Conservation (phyloP, 2,888 invertebrate species). For the Leptarthrus brevirostris region DNA sequence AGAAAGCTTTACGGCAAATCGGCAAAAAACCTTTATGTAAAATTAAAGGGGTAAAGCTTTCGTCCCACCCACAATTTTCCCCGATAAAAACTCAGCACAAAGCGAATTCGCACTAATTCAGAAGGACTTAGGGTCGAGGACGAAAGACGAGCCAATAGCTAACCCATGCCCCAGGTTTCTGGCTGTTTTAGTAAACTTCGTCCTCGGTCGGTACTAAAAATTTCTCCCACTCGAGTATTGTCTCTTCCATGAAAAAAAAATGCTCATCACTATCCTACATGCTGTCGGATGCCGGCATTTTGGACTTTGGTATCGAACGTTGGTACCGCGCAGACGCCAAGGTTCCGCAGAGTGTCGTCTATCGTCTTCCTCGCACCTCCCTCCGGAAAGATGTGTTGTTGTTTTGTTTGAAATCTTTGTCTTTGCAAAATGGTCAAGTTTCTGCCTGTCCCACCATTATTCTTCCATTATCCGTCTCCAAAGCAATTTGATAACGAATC, state of each 20-base stretch:
- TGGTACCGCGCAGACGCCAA: constrained; percentile 6
- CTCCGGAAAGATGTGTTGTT: neutral
- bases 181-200: constrained; percentile 7
- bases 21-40: neutral
- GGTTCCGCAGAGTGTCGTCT: constrained; percentile 34
- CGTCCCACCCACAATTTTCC: neutral
- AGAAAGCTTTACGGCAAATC: constrained; percentile 1
- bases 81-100: neutral
- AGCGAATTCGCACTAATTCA: constrained; percentile 20
- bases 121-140: constrained; percentile 26
- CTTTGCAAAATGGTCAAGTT: constrained; percentile 22
- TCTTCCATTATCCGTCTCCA: constrained; percentile 14
- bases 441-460: constrained; percentile 23
- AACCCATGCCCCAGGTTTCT: constrained; percentile 9
- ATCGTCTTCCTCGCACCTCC: neutral
- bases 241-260: constrained; percentile 43
- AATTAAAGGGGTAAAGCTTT: neutral
- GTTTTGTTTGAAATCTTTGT: constrained; percentile 5
- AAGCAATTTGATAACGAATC: constrained; percentile 9
- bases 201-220: constrained; percentile 26
- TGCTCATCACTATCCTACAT: constrained; percentile 36
- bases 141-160: too few relatives aligned
- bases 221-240: neutral
- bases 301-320: constrained; percentile 9
- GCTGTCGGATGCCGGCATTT: constrained; percentile 38